phyloP scores from a whole-genome alignment of 2,888 invertebrate genomes.

The Orchestes rusci region DNA sequence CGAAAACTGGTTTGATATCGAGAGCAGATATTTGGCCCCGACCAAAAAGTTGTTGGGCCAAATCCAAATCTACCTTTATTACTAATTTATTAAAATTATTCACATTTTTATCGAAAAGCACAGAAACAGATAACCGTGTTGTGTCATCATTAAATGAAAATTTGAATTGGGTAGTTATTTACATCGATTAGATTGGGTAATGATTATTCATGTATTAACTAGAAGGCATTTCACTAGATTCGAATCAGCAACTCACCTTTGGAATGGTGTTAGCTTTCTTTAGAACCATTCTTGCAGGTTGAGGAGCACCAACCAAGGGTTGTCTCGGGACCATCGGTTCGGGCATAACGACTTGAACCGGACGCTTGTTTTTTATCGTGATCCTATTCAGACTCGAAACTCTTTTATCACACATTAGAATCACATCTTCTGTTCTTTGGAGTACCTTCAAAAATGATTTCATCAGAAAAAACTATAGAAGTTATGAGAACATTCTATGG shows the following conservation, averaged over 20 bases:
- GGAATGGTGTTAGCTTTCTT: constrained; percentile 49
- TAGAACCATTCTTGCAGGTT: constrained; percentile 43
- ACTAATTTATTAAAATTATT: too few relatives aligned
- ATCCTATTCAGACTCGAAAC: constrained; percentile 64
- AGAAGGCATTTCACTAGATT: too few relatives aligned
- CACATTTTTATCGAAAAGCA: too few relatives aligned
- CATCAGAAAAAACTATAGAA: neutral
- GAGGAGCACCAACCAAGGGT: constrained; percentile 53
- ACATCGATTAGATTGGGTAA: too few relatives aligned
- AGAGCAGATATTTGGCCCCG: constrained; percentile 12
- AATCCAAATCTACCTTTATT: too few relatives aligned
- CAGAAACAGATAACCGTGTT: too few relatives aligned
- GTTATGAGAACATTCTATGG: too few relatives aligned
- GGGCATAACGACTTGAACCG: constrained; percentile 71
- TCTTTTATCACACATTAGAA: constrained; percentile 85
- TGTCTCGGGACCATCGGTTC: constrained; percentile 57
- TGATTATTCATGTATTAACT: too few relatives aligned
- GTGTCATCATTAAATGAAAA: too few relatives aligned
- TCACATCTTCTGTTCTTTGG: constrained; percentile 90
- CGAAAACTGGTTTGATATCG: constrained; percentile 22
- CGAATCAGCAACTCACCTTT: constrained; percentile 40
- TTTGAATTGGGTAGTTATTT: too few relatives aligned
- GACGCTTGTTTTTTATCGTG: constrained; percentile 57
- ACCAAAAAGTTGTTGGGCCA: constrained; percentile 11
- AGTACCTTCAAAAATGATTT: constrained; percentile 56